These are phyloP conservation scores for Phycodurus eques DNA, from an alignment of 2,113 vertebrate genomes.

Conservation along the genomic window DNA sequence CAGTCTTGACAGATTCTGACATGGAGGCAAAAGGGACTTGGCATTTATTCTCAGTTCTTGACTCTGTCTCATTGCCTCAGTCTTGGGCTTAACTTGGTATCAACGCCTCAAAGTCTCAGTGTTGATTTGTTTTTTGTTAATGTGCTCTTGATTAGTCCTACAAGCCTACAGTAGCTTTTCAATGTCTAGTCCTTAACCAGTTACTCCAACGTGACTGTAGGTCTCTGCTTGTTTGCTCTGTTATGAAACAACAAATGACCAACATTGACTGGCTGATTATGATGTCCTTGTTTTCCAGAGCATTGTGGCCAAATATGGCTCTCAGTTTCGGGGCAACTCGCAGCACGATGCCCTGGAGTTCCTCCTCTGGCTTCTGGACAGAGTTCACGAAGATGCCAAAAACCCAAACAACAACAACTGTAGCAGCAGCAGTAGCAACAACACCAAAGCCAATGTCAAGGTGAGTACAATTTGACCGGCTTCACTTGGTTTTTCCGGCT, in stretches of 20 bases:
- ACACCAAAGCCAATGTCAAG: constrained; percentile 64
- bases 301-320: constrained; percentile 85
- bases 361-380: constrained; percentile 91
- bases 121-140: too few relatives aligned
- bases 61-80: too few relatives aligned
- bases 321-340: constrained; percentile 89
- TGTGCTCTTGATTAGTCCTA: too few relatives aligned
- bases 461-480: constrained; percentile 59
- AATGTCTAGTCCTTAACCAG: neutral
- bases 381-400: constrained; percentile 87
- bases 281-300: constrained; percentile 67
- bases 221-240: neutral
- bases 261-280: constrained; percentile 11
- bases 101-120: too few relatives aligned
- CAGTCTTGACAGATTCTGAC: too few relatives aligned
- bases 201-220: neutral
- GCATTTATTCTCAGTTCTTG: too few relatives aligned
- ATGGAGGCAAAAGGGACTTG: too few relatives aligned
- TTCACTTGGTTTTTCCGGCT: neutral
- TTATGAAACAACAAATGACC: neutral
- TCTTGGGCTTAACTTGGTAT: too few relatives aligned
- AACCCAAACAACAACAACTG: constrained; percentile 54
- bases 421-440: constrained; percentile 65
- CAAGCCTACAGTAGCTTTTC: too few relatives aligned
- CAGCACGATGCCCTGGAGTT: constrained; percentile 95